These are phyloP conservation scores for Prionace glauca DNA, from an alignment of 2,797 vertebrate genomes.

Conservation along the genomic window DNA sequence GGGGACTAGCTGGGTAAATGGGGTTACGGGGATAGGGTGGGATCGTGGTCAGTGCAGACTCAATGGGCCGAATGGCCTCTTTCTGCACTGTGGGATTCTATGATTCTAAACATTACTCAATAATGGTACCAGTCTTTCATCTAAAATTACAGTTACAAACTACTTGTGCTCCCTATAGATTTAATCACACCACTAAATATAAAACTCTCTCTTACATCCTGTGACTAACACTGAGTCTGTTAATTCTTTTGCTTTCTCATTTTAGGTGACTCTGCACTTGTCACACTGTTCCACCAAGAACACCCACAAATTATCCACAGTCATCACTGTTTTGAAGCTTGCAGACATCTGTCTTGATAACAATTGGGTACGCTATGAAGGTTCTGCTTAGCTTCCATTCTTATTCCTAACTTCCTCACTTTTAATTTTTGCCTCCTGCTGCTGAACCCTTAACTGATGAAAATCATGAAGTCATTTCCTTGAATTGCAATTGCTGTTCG, in stretches of 20 bases:
- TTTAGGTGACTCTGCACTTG: not conserved
- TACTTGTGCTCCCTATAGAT: not conserved
- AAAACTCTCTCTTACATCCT: not conserved
- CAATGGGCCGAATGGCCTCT: too few species aligned
- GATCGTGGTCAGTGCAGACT: too few species aligned
- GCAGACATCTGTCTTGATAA: not conserved
- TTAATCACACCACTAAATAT: constrained; percentile 8
- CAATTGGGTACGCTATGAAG: not conserved
- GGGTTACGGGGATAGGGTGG: too few species aligned
- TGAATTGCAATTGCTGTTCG: not conserved
- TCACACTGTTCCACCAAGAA: not conserved
- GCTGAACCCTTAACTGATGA: not conserved
- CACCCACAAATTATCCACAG: not conserved
- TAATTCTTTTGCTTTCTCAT: not conserved
- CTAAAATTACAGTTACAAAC: not conserved
- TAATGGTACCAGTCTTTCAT: not conserved
- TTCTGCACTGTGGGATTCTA: too few species aligned
- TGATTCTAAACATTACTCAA: too few species aligned
- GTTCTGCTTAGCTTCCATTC: not conserved
- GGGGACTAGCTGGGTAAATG: too few species aligned
- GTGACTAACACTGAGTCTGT: constrained; percentile 13
- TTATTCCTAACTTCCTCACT: not conserved
- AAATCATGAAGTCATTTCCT: not conserved
- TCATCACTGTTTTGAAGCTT: not conserved
- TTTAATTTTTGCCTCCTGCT: not conserved